These are phyloP conservation scores for Zalophus californianus DNA, from an alignment of 2,797 vertebrate genomes.

Conservation along the genomic window DNA sequence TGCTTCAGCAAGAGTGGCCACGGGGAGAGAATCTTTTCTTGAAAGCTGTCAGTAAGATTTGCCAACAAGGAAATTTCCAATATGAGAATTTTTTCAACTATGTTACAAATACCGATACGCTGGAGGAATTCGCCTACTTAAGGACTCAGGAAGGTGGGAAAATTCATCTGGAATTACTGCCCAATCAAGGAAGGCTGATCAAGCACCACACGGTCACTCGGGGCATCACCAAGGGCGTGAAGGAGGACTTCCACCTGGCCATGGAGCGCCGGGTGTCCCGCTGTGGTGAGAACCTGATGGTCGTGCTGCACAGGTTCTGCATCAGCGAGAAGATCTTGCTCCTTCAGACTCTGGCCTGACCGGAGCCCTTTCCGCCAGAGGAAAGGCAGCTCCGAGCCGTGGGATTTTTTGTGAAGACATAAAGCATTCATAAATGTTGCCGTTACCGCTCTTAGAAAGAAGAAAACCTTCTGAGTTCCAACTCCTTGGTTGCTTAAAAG, in stretches of 20 bases:
- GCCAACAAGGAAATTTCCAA: constrained; percentile 97
- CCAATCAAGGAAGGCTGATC: constrained; percentile 98
- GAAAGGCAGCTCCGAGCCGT: not conserved
- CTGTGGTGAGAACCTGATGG: constrained; percentile 95
- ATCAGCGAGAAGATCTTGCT: constrained; percentile 98
- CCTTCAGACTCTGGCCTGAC: constrained; percentile 95
- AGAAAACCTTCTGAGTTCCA: not conserved
- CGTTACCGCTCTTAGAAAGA: not conserved
- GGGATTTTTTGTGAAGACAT: not conserved
- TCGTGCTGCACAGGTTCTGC: constrained; percentile 97
- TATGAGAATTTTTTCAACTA: constrained; percentile 99
- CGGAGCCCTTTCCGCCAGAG: not conserved
- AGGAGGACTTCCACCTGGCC: constrained; percentile 98
- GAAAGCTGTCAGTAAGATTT: constrained; percentile 97
- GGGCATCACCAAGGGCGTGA: constrained; percentile 99
- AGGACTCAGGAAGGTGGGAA: constrained; percentile 98
- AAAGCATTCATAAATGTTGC: not conserved
- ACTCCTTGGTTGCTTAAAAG: not conserved
- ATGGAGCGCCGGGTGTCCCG: constrained; percentile 99
- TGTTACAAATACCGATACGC: constrained; percentile 99
- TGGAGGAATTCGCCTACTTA: constrained; percentile 99
- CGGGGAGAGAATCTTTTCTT: constrained; percentile 96
- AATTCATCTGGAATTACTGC: constrained; percentile 97
- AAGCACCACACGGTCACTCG: constrained; percentile 99
- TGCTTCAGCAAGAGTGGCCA: constrained; percentile 98